These are phyloP conservation scores for Hesperophylax magnus DNA, from an alignment of 1,140 invertebrate genomes.

Conservation along the genomic window DNA sequence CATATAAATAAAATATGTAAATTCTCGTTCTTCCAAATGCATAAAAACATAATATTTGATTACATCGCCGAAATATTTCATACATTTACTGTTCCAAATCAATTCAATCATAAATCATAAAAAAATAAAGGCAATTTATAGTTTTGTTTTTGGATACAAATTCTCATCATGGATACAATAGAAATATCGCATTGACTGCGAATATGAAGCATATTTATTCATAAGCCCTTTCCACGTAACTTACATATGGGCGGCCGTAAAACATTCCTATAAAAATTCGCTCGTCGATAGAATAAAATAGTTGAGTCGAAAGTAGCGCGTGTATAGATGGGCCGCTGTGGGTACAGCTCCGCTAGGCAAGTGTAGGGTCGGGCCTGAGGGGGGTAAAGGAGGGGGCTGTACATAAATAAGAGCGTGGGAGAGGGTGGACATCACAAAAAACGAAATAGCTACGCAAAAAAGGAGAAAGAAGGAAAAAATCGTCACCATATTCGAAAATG, in stretches of 20 bases:
- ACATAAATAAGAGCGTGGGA: slow-evolving; percentile 55
- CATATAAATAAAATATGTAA: too few relatives aligned
- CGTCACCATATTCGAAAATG: slow-evolving; percentile 59
- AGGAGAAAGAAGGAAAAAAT: slow-evolving; percentile 55
- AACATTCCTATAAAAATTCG: slow-evolving; percentile 56
- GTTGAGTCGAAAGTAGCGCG: slow-evolving; percentile 26
- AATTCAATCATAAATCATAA: slow-evolving; percentile 30
- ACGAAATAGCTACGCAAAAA: slow-evolving; percentile 58
- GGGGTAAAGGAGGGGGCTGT: slow-evolving; percentile 22
- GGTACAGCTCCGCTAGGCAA: slow-evolving; percentile 47
- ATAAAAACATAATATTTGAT: too few relatives aligned
- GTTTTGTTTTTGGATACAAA: slow-evolving; percentile 16
- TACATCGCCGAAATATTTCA: not conserved
- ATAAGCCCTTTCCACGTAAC: slow-evolving; percentile 39
- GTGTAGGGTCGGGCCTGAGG: slow-evolving; percentile 22
- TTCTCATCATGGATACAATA: slow-evolving; percentile 26
- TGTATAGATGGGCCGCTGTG: too few relatives aligned
- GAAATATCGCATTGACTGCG: slow-evolving; percentile 46
- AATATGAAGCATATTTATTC: slow-evolving; percentile 46
- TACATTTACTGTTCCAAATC: not conserved
- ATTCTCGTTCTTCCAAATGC: too few relatives aligned
- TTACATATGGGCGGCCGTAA: slow-evolving; percentile 54
- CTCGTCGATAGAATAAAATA: slow-evolving; percentile 54
- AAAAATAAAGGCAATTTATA: slow-evolving; percentile 19
- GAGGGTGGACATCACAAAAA: slow-evolving; percentile 55